These are phyloP conservation scores for Oophaga pumilio DNA, from an alignment of 2,113 vertebrate genomes.

Conservation along the genomic window DNA sequence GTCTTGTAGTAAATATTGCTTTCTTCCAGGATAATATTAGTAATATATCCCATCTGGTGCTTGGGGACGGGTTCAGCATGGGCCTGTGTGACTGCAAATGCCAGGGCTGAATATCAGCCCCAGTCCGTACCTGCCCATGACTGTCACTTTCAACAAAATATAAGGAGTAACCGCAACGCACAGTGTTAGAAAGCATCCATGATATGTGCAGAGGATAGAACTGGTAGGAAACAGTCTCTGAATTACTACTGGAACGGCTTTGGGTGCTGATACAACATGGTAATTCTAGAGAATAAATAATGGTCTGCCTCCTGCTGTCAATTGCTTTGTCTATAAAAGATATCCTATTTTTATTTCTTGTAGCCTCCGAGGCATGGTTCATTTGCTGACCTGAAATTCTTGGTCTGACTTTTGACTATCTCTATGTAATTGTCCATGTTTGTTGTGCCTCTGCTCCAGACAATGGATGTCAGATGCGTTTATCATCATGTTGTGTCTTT, in stretches of 20 bases:
- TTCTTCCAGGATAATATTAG: too few species aligned
- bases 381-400: neutral
- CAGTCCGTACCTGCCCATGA: too few species aligned
- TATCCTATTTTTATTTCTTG: neutral
- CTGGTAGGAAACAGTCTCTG: too few species aligned
- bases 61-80: too few species aligned
- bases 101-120: too few species aligned
- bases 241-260: neutral
- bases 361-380: slow-evolving; percentile 1
- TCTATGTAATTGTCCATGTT: neutral
- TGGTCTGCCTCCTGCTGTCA: neutral
- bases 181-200: neutral
- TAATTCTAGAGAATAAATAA: neutral
- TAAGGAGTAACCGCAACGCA: neutral
- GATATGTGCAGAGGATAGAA: neutral
- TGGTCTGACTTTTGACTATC: neutral
- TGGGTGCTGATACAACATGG: neutral
- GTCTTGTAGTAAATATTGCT: too few species aligned
- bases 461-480: slow-evolving; percentile 32
- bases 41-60: too few species aligned
- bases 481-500: slow-evolving; percentile 5
- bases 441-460: slow-evolving; percentile 18
- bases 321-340: neutral
- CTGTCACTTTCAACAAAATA: neutral
- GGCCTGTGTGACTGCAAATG: too few species aligned